A percentile compares a stretch with the other conserved stretches of the same genome.
Evolutionary conservation across 2,113 vertebrate species (phyloP).

Genomic region (Hippocampus guttulatus): DNA sequence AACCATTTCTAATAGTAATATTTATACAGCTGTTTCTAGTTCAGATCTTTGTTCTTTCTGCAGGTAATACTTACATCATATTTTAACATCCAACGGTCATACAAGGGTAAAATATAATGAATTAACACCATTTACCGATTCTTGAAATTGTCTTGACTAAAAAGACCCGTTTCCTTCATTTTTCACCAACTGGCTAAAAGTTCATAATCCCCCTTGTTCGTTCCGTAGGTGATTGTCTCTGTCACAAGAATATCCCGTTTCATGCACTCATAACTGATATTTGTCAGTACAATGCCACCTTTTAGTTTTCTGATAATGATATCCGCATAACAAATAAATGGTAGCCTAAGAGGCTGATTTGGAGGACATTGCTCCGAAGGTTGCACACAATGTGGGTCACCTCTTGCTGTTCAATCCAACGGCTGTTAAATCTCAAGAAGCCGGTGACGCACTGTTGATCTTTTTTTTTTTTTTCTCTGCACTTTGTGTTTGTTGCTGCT

Average conservation of each 20-base stretch:
- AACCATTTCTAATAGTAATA: too few relatives aligned
- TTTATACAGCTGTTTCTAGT: too few relatives aligned
- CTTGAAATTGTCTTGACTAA: neutral
- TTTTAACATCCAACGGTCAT: too few relatives aligned
- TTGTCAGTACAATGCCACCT: neutral
- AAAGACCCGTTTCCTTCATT: neutral
- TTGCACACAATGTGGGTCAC: neutral
- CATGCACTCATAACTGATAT: neutral
- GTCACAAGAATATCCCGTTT: neutral
- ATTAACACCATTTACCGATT: neutral
- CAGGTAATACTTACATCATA: too few relatives aligned
- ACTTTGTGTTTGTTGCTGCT: conserved; percentile 42
- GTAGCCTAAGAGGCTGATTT: neutral
- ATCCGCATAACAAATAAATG: neutral
- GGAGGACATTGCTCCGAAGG: neutral
- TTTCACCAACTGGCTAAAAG: neutral
- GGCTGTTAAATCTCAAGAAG: neutral
- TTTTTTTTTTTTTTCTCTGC: conserved; percentile 34
- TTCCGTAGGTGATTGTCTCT: neutral
- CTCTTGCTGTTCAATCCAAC: conserved; percentile 1
- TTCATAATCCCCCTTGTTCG: neutral
- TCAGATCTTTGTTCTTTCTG: too few relatives aligned
- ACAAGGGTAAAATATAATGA: neutral
- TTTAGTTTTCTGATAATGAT: neutral
- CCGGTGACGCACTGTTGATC: conserved; percentile 6